Evolutionary conservation across 2,888 invertebrate species (phyloP).

Genomic region (Mellilla xanthometata): DNA sequence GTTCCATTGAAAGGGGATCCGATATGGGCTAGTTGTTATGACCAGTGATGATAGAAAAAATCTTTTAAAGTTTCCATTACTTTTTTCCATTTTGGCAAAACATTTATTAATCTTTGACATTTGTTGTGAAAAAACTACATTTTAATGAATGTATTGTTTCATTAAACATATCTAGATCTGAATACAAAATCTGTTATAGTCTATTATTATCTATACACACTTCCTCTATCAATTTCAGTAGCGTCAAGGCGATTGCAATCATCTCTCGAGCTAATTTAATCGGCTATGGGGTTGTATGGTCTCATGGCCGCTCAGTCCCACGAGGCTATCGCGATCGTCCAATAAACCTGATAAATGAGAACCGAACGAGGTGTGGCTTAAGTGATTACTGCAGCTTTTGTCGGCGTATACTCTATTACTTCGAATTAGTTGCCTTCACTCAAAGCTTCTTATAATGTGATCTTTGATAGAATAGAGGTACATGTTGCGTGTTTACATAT

Average conservation of each 20-base stretch:
- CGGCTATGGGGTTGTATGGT: slow-evolving; percentile 11
- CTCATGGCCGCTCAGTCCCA: slow-evolving; percentile 23
- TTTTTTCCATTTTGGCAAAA: too few species aligned
- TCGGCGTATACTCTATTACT: slow-evolving; percentile 36
- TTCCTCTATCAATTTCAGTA: not conserved
- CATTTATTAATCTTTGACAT: too few species aligned
- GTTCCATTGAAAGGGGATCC: slow-evolving; percentile 10
- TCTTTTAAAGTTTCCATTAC: too few species aligned
- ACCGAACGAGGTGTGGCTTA: slow-evolving; percentile 63
- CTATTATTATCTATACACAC: too few species aligned
- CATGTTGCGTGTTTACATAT: not conserved
- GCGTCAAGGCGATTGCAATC: slow-evolving; percentile 17
- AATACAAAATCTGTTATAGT: too few species aligned
- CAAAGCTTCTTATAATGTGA: slow-evolving; percentile 15
- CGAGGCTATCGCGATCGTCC: slow-evolving; percentile 49
- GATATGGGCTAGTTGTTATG: slow-evolving; percentile 2
- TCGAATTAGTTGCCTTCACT: slow-evolving; percentile 28
- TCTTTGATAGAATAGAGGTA: slow-evolving; percentile 16
- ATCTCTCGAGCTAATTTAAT: slow-evolving; percentile 10
- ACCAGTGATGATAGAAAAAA: not conserved
- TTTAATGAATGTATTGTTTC: too few species aligned
- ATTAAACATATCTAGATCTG: too few species aligned
- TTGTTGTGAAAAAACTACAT: too few species aligned
- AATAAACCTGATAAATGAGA: slow-evolving; percentile 66
- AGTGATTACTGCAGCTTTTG: slow-evolving; percentile 77